Conservation (phyloP, 2,113 vertebrate genomes). For the Sebastes fasciatus region DNA sequence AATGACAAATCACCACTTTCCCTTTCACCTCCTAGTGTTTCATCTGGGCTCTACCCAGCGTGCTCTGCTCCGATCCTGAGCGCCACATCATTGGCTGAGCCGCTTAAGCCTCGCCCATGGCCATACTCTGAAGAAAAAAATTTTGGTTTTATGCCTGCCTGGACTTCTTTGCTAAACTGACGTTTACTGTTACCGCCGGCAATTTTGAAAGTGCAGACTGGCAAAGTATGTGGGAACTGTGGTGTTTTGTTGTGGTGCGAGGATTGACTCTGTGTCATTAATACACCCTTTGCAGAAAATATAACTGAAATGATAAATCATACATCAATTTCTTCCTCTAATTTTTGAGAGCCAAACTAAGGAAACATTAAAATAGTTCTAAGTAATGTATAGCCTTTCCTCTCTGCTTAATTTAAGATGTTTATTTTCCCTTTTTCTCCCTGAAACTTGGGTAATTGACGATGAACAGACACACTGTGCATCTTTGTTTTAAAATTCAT, state of each 20-base stretch:
- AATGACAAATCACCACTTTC: conserved; percentile 86
- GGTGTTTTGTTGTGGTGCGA: conserved; percentile 25
- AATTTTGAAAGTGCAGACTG: conserved; percentile 54
- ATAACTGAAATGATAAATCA: conserved; percentile 35
- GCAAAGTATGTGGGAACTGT: conserved; percentile 47
- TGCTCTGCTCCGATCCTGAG: conserved; percentile 68
- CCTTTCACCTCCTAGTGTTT: conserved; percentile 79
- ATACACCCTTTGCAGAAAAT: conserved; percentile 24
- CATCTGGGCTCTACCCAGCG: conserved; percentile 72
- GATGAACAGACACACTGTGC: conserved; percentile 53
- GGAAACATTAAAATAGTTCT: neutral
- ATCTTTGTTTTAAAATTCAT: conserved; percentile 52
- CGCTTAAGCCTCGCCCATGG: conserved; percentile 64
- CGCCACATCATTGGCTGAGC: conserved; percentile 72
- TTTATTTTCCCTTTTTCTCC: conserved; percentile 31
- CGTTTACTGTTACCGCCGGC: conserved; percentile 32
- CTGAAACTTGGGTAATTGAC: conserved; percentile 49
- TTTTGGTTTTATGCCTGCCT: conserved; percentile 64
- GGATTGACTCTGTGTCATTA: conserved; percentile 25
- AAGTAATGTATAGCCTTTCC: conserved; percentile 26
- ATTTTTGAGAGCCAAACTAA: conserved; percentile 22
- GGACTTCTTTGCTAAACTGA: conserved; percentile 54
- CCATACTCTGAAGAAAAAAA: conserved; percentile 64
- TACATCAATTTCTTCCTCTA: neutral
- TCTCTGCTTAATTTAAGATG: conserved; percentile 36